These are phyloP conservation scores for Ectemnius lituratus DNA, from an alignment of 2,888 invertebrate species.

Conservation along the genomic window DNA sequence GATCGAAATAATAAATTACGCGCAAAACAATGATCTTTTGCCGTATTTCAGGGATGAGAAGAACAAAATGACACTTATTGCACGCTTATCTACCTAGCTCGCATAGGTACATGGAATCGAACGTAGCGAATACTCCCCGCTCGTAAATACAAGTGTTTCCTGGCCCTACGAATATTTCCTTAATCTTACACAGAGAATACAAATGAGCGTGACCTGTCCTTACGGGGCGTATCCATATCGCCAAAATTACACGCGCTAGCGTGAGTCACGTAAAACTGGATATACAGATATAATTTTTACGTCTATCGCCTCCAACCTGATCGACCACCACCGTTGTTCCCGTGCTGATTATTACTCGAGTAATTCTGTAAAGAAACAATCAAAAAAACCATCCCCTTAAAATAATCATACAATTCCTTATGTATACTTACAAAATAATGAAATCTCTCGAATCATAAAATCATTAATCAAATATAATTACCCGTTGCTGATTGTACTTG, in stretches of 20 bases:
- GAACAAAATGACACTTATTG: constrained; percentile 34
- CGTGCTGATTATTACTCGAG: constrained; percentile 59
- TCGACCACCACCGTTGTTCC: constrained; percentile 50
- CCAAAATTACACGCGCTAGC: neutral
- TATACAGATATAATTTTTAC: constrained; percentile 53
- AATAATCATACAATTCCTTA: neutral
- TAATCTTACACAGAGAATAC: constrained; percentile 10
- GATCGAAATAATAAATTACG: too few species aligned
- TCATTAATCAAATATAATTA: constrained; percentile 4
- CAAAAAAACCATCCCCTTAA: neutral
- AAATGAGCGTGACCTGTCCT: constrained; percentile 8
- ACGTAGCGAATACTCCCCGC: constrained; percentile 5
- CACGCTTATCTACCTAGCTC: constrained; percentile 7
- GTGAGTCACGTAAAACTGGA: neutral
- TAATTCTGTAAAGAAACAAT: constrained; percentile 61
- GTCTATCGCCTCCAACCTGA: constrained; percentile 41
- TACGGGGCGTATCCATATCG: neutral
- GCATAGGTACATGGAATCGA: neutral
- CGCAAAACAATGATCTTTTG: neutral
- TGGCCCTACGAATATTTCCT: constrained; percentile 16
- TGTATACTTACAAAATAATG: neutral
- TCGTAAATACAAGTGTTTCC: constrained; percentile 14
- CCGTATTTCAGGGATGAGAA: neutral
- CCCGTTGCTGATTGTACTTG: constrained; percentile 54
- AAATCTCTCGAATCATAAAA: constrained; percentile 1